A percentile compares a stretch with the other conserved stretches of the same genome.
Conservation (phyloP, 2,113 vertebrate species). For the Daubentonia madagascariensis region DNA sequence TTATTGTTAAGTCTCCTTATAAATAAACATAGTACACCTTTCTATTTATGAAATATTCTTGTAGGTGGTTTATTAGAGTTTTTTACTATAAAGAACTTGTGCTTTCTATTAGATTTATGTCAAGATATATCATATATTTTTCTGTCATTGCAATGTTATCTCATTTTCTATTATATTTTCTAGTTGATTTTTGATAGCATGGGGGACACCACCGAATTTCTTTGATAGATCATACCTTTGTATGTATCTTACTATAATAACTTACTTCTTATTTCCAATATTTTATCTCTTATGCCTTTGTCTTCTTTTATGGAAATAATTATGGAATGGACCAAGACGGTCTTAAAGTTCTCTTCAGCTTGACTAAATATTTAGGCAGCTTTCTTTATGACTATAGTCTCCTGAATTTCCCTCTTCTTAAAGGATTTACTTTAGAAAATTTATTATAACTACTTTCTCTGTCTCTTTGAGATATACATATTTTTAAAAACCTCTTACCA, state of each 20-base stretch:
- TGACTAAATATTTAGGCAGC: not conserved
- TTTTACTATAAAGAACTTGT: not conserved
- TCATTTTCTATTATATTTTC: not conserved
- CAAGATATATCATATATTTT: not conserved
- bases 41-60: not conserved
- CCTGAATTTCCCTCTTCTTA: not conserved
- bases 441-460: not conserved
- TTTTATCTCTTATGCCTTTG: not conserved
- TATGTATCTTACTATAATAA: not conserved
- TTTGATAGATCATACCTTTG: not conserved
- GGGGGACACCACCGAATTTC: not conserved
- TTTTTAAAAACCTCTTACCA: not conserved
- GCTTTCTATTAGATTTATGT: not conserved
- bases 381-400: not conserved
- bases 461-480: not conserved
- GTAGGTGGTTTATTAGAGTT: not conserved
- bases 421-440: not conserved
- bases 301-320: not conserved
- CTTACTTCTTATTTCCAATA: not conserved
- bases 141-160: not conserved
- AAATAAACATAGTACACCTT: not conserved
- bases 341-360: not conserved
- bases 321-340: not conserved
- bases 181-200: not conserved
- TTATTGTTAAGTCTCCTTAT: not conserved